These are phyloP conservation scores for Tubulanus polymorphus DNA, from an alignment of 2,888 invertebrate species.

Conservation along the genomic window DNA sequence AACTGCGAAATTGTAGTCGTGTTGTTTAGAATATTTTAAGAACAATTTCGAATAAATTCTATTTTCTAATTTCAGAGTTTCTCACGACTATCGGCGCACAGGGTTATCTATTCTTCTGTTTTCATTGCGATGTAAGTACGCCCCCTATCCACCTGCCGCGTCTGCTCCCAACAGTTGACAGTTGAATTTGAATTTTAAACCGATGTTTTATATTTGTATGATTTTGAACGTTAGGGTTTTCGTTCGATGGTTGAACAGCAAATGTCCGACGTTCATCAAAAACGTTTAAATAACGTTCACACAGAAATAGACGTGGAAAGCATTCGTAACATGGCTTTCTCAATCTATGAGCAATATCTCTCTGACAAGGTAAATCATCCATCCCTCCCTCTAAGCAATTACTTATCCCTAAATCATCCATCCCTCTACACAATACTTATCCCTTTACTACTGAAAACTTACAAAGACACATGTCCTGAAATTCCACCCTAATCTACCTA, in stretches of 20 bases:
- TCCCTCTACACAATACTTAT: too few species aligned
- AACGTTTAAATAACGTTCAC: not conserved
- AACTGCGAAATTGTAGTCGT: too few species aligned
- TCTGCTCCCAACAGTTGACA: not conserved
- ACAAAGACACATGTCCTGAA: too few species aligned
- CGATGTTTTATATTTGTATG: constrained; percentile 11
- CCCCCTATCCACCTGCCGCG: not conserved
- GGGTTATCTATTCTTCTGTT: constrained; percentile 71
- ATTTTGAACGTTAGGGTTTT: too few species aligned
- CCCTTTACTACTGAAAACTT: too few species aligned
- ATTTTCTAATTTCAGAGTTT: constrained; percentile 58
- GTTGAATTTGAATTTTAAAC: constrained; percentile 2
- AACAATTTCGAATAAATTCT: not conserved
- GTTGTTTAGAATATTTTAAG: too few species aligned
- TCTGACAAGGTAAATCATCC: constrained; percentile 61
- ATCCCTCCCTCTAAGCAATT: not conserved
- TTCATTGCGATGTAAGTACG: constrained; percentile 70
- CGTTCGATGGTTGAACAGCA: constrained; percentile 70
- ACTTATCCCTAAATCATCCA: too few species aligned
- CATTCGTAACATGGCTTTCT: constrained; percentile 65
- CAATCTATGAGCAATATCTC: constrained; percentile 73
- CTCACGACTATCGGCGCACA: constrained; percentile 68
- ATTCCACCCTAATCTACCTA: too few species aligned
- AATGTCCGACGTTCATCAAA: constrained; percentile 50
- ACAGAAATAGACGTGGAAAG: constrained; percentile 43